Base-by-base conservation (phyloP, 2,113 vertebrate genomes). In the Chloebia gouldiae region DNA sequence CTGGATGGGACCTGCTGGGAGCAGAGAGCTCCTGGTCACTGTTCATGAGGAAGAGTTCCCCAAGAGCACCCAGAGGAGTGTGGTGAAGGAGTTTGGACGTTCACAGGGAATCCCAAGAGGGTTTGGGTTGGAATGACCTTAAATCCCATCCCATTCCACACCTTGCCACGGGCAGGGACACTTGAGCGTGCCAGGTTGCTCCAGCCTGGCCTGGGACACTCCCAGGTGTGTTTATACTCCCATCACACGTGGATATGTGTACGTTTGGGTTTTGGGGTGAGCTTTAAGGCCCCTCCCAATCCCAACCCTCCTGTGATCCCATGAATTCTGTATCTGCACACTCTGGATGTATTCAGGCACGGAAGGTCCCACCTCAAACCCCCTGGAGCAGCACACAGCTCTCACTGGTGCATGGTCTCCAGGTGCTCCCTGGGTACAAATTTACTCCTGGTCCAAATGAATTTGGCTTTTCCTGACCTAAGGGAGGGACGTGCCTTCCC, bases 231-330 rank as follows among this genome's bases (percentile, higher is more conserved):
- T n/a, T 53, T 7, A 1, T 10, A 1, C 10, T 8, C 31, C 33
- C 40, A 14, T 5, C 22, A 37, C 12, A 9, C 23, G 13, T 2
- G 3, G 2, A 5, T 2, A 1, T 18, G 9, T 18, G 21, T 1
- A 3, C 23, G 5, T 42, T 42, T 49, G 31, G 4, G 4, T 54
- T 47, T 10, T 5, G 57, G 27, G 49, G 11, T 18, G 64, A 23
- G 56, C 18, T 53, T 20, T 39, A 20, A 30, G 47, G 47, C 23
- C 24, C 16, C 11, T 54, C 17, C 30, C 40, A 11, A 5, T 6
- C 35, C 33, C 66, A 63, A 0, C 16, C 49, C 23, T 6, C 2
- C n/a, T 53, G 6, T 30, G 54, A 5, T 4, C n/a, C 75, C 21
- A 1, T 17, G 25, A 1, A 42, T 20, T 35, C 2, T 47, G 20